Conservation (phyloP, 2,888 invertebrate genomes). For the Cybosia mesomella region DNA sequence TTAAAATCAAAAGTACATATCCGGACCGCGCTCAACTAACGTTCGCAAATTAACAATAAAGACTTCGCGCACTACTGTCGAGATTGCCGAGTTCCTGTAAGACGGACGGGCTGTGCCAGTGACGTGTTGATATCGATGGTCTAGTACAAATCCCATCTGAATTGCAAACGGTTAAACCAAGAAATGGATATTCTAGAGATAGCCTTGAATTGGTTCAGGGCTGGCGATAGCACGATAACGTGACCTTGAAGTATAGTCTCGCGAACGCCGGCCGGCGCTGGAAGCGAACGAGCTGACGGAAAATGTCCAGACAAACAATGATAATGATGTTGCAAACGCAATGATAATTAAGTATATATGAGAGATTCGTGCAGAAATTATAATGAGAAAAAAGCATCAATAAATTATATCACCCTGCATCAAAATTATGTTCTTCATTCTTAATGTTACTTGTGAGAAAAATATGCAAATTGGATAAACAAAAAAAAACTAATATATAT, state of each 20-base stretch:
- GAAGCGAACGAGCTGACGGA: slow-evolving; percentile 76
- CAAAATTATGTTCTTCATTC: slow-evolving; percentile 45
- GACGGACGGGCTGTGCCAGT: slow-evolving; percentile 68
- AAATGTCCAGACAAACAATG: slow-evolving; percentile 82
- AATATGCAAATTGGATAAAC: neutral
- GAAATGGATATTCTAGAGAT: slow-evolving; percentile 58
- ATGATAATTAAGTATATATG: slow-evolving; percentile 59
- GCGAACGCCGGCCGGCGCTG: slow-evolving; percentile 82
- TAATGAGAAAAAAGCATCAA: slow-evolving; percentile 66
- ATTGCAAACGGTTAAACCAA: slow-evolving; percentile 40
- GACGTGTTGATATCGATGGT: slow-evolving; percentile 61
- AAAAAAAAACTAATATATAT: neutral
- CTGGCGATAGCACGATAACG: slow-evolving; percentile 85
- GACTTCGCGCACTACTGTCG: slow-evolving; percentile 73
- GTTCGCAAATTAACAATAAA: slow-evolving; percentile 79
- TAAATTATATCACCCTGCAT: slow-evolving; percentile 50
- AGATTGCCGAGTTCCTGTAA: slow-evolving; percentile 85
- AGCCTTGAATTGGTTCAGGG: slow-evolving; percentile 79
- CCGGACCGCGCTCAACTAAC: slow-evolving; percentile 67
- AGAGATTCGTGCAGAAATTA: slow-evolving; percentile 46
- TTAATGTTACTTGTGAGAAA: slow-evolving; percentile 10
- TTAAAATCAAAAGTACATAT: slow-evolving; percentile 74
- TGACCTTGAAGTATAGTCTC: slow-evolving; percentile 82
- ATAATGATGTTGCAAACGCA: slow-evolving; percentile 70
- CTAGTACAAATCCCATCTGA: slow-evolving; percentile 48